Conservation (phyloP, 1,140 invertebrate species). For the Magallana angulata region DNA sequence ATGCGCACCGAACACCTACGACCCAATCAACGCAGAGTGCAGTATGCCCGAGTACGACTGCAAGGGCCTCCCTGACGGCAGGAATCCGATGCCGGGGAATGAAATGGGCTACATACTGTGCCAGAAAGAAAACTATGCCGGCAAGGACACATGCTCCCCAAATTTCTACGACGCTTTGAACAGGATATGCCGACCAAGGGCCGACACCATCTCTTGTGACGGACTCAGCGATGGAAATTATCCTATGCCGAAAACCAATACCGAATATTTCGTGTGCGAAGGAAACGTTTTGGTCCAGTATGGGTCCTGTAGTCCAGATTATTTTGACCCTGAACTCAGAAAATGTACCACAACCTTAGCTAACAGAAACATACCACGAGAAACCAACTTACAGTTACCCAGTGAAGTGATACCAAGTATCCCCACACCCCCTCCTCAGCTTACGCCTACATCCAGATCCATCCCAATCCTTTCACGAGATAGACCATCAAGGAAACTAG, state of each 20-base stretch:
- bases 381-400: not conserved
- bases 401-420: not conserved
- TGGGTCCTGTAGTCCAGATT: conserved; percentile 35
- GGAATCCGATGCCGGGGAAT: conserved; percentile 29
- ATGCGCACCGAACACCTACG: conserved; percentile 45
- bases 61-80: conserved; percentile 36
- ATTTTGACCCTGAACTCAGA: conserved; percentile 28
- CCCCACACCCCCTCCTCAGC: not conserved
- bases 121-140: conserved; percentile 12
- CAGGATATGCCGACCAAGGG: conserved; percentile 36
- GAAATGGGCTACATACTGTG: conserved; percentile 44
- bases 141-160: conserved; percentile 41
- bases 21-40: conserved; percentile 44
- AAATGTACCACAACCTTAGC: conserved; percentile 15
- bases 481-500: not conserved
- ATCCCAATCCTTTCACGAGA: not conserved
- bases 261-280: conserved; percentile 33
- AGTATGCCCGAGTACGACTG: conserved; percentile 35
- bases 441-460: not conserved
- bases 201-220: conserved; percentile 14
- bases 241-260: conserved; percentile 24
- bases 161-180: conserved; percentile 10
- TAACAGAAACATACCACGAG: conserved; percentile 20
- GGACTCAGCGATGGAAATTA: conserved; percentile 40
- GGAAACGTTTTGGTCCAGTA: not conserved